Percentiles rank a stretch among this genome's conserved stretches.
Conservation (phyloP, 2,888 invertebrate genomes). For the Oegoconia quadripuncta region DNA sequence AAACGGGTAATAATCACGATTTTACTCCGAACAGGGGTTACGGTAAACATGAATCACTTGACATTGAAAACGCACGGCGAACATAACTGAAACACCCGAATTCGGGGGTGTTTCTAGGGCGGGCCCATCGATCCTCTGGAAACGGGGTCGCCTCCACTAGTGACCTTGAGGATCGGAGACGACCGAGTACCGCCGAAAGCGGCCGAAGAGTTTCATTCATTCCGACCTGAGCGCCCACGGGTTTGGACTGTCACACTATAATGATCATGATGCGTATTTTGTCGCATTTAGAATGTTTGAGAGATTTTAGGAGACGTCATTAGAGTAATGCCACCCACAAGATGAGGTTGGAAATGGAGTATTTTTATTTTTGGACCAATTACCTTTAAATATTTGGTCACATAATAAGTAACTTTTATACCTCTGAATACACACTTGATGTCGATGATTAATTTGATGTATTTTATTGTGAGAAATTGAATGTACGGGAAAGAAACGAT, state of each 20-base stretch:
- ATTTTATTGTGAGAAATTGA: too few relatives aligned
- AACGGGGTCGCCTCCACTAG: constrained; percentile 58
- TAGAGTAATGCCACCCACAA: constrained; percentile 8
- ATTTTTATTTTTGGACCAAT: too few relatives aligned
- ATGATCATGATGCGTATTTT: constrained; percentile 1
- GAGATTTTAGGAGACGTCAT: background rate
- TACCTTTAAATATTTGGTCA: too few relatives aligned
- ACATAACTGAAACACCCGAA: constrained; percentile 49
- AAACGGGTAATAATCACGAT: constrained; percentile 54
- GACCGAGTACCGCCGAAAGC: constrained; percentile 54
- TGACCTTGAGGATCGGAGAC: constrained; percentile 59
- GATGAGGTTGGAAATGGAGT: constrained; percentile 6
- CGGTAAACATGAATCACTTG: constrained; percentile 59
- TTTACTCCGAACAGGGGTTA: constrained; percentile 26
- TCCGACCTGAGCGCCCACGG: constrained; percentile 39
- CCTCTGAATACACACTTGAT: too few relatives aligned
- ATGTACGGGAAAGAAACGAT: too few relatives aligned
- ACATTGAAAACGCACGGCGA: constrained; percentile 68
- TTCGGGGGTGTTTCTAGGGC: constrained; percentile 53
- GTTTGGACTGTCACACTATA: constrained; percentile 18
- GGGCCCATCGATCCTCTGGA: constrained; percentile 74
- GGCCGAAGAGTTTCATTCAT: constrained; percentile 66
- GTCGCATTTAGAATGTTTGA: background rate
- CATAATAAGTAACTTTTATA: too few relatives aligned
- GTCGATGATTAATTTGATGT: too few relatives aligned